Evolutionary conservation across 2,113 vertebrate species (phyloP).

Genomic region (Petrocephalus microphthalmus): DNA sequence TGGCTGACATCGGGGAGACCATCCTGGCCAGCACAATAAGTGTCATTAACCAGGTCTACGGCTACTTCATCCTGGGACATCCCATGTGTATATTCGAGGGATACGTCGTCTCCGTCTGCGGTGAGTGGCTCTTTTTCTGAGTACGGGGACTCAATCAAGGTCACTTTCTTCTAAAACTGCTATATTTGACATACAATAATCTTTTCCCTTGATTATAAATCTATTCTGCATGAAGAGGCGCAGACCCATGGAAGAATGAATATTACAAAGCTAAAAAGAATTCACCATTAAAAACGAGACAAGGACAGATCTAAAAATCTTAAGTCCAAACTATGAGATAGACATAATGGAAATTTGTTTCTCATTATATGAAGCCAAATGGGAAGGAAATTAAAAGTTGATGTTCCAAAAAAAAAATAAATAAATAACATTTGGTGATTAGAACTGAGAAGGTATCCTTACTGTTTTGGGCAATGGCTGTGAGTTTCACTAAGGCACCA

Average conservation of each 20-base stretch:
- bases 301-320: background rate
- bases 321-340: background rate
- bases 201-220: background rate
- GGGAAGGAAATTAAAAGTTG: background rate
- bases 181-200: background rate
- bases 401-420: background rate
- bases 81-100: conserved; percentile 79
- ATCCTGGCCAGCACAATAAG: conserved; percentile 79
- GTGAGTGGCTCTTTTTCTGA: conserved; percentile 52
- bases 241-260: background rate
- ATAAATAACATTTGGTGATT: background rate
- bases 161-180: background rate
- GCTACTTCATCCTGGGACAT: conserved; percentile 82
- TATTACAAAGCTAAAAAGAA: background rate
- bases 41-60: conserved; percentile 73
- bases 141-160: background rate
- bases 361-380: background rate
- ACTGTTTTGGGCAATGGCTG: background rate
- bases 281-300: background rate
- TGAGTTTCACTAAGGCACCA: background rate
- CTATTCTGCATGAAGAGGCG: background rate
- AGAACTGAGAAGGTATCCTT: background rate
- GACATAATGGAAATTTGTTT: background rate
- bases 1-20: conserved; percentile 79
- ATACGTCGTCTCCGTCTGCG: conserved; percentile 68